Evolutionary conservation across 2,888 invertebrate species (phyloP).

Genomic region (Biston stratarius): DNA sequence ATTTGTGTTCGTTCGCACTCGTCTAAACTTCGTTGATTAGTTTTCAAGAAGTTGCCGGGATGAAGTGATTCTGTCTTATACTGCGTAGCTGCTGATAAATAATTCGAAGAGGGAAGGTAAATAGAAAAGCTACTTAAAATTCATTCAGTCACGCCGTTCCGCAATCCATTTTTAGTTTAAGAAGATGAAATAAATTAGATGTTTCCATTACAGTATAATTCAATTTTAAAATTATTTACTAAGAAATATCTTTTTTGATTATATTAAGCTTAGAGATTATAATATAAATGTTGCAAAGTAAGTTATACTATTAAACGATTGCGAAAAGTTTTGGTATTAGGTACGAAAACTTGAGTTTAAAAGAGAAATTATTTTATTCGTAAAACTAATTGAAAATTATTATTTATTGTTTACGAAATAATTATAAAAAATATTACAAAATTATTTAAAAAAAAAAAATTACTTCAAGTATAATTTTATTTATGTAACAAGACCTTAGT

Average conservation of each 20-base stretch:
- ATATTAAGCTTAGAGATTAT: constrained; percentile 16
- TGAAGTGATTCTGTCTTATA: constrained; percentile 45
- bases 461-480: no score
- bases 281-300: constrained; percentile 1
- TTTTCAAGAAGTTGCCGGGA: constrained; percentile 45
- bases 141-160: constrained; percentile 45
- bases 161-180: constrained; percentile 47
- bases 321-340: no score
- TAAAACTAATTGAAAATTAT: no score
- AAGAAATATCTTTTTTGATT: constrained; percentile 13
- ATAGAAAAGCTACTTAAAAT: constrained; percentile 47
- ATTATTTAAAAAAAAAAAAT: no score
- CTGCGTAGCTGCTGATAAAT: constrained; percentile 44
- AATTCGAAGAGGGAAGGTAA: constrained; percentile 46
- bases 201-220: constrained; percentile 30
- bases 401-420: no score
- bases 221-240: constrained; percentile 27
- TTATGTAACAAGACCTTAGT: no score
- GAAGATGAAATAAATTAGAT: constrained; percentile 44
- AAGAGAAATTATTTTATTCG: no score
- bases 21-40: constrained; percentile 49
- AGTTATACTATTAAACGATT: no score
- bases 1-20: constrained; percentile 46
- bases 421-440: no score
- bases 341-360: no score